phyloP scores from a whole-genome alignment of 2,888 invertebrate species.

The Tetropium fuscum region DNA sequence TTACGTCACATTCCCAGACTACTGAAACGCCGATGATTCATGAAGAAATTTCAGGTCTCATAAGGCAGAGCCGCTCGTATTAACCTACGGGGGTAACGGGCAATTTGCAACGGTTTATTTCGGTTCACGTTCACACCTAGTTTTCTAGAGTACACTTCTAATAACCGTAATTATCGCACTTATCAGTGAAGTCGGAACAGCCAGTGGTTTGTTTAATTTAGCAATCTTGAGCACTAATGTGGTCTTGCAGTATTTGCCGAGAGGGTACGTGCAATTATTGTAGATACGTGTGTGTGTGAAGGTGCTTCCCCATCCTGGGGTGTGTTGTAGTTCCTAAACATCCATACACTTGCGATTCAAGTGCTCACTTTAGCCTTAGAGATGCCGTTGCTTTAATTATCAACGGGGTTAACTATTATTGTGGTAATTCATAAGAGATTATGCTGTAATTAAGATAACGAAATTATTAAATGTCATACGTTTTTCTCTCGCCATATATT shows the following conservation, averaged over 20 bases:
- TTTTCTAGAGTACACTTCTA: conserved; percentile 11
- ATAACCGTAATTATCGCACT: conserved; percentile 54
- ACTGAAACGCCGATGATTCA: conserved; percentile 55
- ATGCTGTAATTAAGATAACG: not conserved
- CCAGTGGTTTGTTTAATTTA: conserved; percentile 62
- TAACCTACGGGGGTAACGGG: not conserved
- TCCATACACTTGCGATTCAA: conserved; percentile 34
- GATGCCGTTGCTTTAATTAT: conserved; percentile 49
- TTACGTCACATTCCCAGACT: conserved; percentile 60
- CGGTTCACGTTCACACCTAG: conserved; percentile 21
- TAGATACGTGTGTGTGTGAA: conserved; percentile 34
- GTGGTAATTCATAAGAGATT: conserved; percentile 15
- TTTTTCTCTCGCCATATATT: too few species aligned
- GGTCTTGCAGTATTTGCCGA: conserved; percentile 56
- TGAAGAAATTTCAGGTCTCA: conserved; percentile 53
- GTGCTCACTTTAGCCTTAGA: conserved; percentile 43
- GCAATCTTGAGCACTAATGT: conserved; percentile 57
- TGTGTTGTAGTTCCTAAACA: conserved; percentile 27
- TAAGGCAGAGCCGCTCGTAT: conserved; percentile 2
- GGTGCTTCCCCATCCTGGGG: conserved; percentile 36
- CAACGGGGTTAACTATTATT: conserved; percentile 38
- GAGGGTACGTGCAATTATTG: conserved; percentile 49
- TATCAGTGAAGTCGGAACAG: conserved; percentile 55
- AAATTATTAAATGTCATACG: too few species aligned
- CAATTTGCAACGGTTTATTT: conserved; percentile 13